Evolutionary conservation across 2,888 invertebrate genomes (phyloP), one percentile per base, ranked within the genome.

Genomic region (Hirtodrosophila trivittata): DNA sequence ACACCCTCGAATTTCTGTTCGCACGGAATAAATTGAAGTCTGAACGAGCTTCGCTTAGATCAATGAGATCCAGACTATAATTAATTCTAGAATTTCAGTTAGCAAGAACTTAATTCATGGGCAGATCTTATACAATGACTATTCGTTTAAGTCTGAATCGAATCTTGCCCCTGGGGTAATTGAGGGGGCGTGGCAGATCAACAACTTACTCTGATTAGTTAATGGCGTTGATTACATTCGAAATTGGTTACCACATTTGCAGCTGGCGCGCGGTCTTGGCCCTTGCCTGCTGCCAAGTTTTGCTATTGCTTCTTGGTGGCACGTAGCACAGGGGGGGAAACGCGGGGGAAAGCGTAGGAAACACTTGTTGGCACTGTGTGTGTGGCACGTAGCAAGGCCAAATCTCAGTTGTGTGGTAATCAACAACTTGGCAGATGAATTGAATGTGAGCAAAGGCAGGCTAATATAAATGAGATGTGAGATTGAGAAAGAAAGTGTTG

Each of bases 181-280:
- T 9, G 9, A 3, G 32, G 1, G 32, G n/a, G 32, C 5, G 32
- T 12, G n/a, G 39, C 49, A 9, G 7, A 41, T 14, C 26, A 12
- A 10, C 33, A 28, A 67, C 39, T 68, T 55, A 56, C 39, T 66
- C 51, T 85, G 86, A 85, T 85, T 85, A 82, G 70, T 78, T 85
- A 85, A 80, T 80, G 73, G 69, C 66, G 64, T 73, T 82, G 75
- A 85, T 85, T 85, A 73, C 75, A 73, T 69, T 82, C 56, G 50
- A 67, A 73, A 73, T 70, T 57, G 63, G 49, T 62, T 47, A 41
- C 50, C 35, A 56, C 47, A 62, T 26, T 21, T 49, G 49, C 71
- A 56, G 49, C 65, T 65, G 63, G 25, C 26, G 47, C 9, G 16
- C 30, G 35, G 13, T 21, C 10, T 13, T 32, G 18, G 7, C 30